These are phyloP conservation scores for Tringa solitaria DNA, from an alignment of 2,113 vertebrate genomes.

Conservation along the genomic window DNA sequence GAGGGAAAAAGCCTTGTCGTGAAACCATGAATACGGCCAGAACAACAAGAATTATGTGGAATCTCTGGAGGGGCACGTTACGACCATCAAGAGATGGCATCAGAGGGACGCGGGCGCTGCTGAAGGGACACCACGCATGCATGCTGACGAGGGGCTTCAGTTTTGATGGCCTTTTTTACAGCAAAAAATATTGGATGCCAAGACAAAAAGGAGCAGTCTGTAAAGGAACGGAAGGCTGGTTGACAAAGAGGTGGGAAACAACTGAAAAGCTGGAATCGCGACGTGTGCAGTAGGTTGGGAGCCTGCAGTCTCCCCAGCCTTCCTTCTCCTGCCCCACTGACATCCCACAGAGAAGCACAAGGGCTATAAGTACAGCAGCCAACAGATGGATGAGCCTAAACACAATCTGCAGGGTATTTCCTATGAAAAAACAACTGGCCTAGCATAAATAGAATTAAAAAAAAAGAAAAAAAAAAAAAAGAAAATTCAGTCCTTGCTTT, in stretches of 20 bases:
- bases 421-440: not conserved
- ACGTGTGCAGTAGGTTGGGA: fast-evolving
- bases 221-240: not conserved
- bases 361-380: not conserved
- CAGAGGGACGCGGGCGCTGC: not conserved
- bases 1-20: not conserved
- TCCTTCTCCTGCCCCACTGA: not conserved
- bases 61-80: not conserved
- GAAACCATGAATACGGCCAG: fast-evolving
- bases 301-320: fast-evolving
- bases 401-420: not conserved
- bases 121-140: fast-evolving
- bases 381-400: not conserved
- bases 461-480: not conserved
- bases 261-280: not conserved
- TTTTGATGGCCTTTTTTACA: not conserved
- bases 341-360: fast-evolving
- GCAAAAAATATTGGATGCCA: not conserved
- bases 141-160: fast-evolving
- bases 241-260: not conserved
- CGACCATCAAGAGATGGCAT: not conserved
- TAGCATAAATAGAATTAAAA: not conserved
- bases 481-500: not conserved
- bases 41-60: not conserved
- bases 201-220: not conserved